Evolutionary conservation across 2,888 invertebrate genomes (phyloP), one percentile per base, ranked within the genome.

Genomic region (Anagyrus pseudococci): DNA sequence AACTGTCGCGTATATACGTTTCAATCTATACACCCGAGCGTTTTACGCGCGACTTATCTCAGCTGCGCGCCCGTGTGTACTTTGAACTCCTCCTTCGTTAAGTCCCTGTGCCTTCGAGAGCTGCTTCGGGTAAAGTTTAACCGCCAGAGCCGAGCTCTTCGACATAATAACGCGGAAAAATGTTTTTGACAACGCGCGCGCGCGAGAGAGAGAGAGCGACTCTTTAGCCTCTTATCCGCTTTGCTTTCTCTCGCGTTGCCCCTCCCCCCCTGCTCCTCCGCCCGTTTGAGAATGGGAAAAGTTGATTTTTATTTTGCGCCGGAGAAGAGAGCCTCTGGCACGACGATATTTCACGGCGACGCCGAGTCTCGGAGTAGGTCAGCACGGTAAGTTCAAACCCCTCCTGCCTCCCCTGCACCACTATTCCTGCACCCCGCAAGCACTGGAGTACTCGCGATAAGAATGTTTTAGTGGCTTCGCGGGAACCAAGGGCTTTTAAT

Each of bases 271-370:
- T 10, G 13, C 46, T 15, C 22, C 13, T 19, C 13, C 29, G 6
- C 40, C 7, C 20, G 15, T 22, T 37, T 13, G 59, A 40, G 43
- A 48, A 41, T 41, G 54, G 29, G 43, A 55, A 43, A 43, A 60
- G 60, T 54, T 60, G 60, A 55, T 49, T 60, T 60, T 60, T 54
- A 59, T 60, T 48, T 29, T 54, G 54, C 53, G 54, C 29, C 26
- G 6, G n/a, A n/a, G n/a, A n/a, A n/a, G n/a, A n/a, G n/a, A n/a
- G n/a, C 13, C n/a, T 17, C 48, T 29, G 29, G 29, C 6, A 19
- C 25, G 29, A 13, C 15, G 8, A 26, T 47, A 48, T 40, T 50
- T 48, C 29, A 26, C n/a, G 33, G 22, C 17, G 22, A 29, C 19
- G 22, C 23, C 22, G 37, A 8, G 13, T 20, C 25, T 25, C 29